Evolutionary conservation across 2,113 vertebrate species (phyloP).

Genomic region (Anguilla rostrata): DNA sequence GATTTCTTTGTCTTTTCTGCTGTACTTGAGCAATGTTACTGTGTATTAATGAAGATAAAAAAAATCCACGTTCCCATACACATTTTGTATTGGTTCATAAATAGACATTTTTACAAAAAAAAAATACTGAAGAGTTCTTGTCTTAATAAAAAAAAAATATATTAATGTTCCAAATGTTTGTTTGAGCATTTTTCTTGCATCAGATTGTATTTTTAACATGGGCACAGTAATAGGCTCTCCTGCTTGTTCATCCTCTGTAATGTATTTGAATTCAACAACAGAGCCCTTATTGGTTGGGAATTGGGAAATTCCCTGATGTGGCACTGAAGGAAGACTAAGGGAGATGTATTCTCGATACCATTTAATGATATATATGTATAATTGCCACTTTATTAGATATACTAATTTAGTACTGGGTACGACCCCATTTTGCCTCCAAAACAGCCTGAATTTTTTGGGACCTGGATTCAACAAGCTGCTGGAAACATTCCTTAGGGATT

Average conservation of each 20-base stretch:
- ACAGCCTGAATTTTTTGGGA: too few species aligned
- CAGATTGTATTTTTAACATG: not conserved
- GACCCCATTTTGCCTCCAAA: too few species aligned
- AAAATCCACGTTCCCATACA: conserved; percentile 77
- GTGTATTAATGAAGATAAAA: conserved; percentile 75
- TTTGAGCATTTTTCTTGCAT: conserved; percentile 46
- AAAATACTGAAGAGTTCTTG: conserved; percentile 76
- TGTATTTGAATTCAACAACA: not conserved
- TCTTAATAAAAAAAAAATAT: conserved; percentile 83
- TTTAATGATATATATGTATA: too few species aligned
- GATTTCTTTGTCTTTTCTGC: conserved; percentile 73
- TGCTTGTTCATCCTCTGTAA: not conserved
- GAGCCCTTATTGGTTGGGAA: too few species aligned
- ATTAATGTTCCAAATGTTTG: conserved; percentile 76
- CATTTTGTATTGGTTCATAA: conserved; percentile 84
- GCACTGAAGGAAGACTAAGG: too few species aligned
- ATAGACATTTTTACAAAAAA: conserved; percentile 82
- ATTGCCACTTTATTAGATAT: too few species aligned
- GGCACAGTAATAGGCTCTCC: too few species aligned
- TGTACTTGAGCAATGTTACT: conserved; percentile 78
- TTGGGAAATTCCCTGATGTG: too few species aligned
- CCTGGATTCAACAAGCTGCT: too few species aligned
- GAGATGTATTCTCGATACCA: too few species aligned
- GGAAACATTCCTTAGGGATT: too few species aligned
- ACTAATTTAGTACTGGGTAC: too few species aligned